Conservation (phyloP, 2,797 vertebrate species). For the Intellagama lesueurii region DNA sequence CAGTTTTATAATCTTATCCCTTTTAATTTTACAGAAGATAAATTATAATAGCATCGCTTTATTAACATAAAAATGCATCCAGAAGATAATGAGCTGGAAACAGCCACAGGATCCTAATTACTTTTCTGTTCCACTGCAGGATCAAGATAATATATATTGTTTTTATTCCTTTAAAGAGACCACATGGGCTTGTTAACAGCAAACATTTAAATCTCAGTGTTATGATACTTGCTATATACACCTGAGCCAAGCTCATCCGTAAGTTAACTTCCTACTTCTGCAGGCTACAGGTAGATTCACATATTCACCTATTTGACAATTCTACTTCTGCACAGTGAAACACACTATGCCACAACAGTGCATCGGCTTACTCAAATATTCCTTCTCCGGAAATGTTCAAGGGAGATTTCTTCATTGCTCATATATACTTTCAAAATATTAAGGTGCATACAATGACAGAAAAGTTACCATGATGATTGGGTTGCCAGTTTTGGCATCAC, state of each 20-base stretch:
- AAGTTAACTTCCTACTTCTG: not conserved
- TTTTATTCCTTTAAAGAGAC: not conserved
- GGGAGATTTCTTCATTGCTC: not conserved
- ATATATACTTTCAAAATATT: not conserved
- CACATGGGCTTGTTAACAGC: not conserved
- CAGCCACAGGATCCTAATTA: not conserved
- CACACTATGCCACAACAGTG: not conserved
- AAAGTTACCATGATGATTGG: not conserved
- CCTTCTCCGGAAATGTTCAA: not conserved
- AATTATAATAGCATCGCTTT: not conserved
- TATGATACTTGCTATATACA: not conserved
- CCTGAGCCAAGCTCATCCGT: not conserved
- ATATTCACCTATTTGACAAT: not conserved
- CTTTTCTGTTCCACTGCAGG: not conserved
- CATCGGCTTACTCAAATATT: not conserved
- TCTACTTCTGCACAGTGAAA: too few relatives aligned
- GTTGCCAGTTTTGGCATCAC: not conserved
- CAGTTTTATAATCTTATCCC: not conserved
- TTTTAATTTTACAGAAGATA: not conserved
- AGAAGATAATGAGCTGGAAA: not conserved
- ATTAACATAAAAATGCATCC: not conserved
- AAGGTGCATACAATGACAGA: not conserved
- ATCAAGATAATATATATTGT: not conserved
- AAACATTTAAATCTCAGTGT: not conserved
- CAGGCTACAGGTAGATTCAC: not conserved